Conservation (phyloP, 2,113 vertebrate genomes). For the Cygnus buccinator region DNA sequence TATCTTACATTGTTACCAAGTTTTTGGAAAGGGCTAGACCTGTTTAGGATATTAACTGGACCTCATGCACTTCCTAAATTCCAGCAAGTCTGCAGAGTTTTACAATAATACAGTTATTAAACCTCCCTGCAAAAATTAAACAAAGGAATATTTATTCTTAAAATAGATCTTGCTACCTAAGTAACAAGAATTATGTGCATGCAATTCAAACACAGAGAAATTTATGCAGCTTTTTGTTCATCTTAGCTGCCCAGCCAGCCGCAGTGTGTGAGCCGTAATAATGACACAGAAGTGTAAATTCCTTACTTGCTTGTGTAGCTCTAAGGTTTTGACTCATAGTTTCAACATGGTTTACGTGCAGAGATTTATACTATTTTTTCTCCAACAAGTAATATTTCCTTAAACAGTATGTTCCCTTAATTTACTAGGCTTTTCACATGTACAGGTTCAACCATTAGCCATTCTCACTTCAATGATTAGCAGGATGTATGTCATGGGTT, state of each 20-base stretch:
- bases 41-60: background rate
- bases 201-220: background rate
- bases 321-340: background rate
- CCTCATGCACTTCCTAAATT: background rate
- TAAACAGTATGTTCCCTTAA: background rate
- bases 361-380: background rate
- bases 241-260: background rate
- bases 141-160: background rate
- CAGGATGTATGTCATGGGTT: background rate
- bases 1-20: background rate
- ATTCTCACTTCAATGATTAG: background rate
- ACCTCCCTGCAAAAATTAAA: background rate
- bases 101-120: background rate
- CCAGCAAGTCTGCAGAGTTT: background rate
- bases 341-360: background rate
- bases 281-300: background rate
- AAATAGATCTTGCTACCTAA: background rate
- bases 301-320: background rate
- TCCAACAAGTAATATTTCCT: background rate
- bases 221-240: background rate
- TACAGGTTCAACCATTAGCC: background rate
- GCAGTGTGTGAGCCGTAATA: background rate
- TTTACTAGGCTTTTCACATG: background rate
- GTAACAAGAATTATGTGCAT: background rate
- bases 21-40: background rate